phyloP scores from a whole-genome alignment of 2,888 invertebrate genomes.

The Scrobipalpa costella region DNA sequence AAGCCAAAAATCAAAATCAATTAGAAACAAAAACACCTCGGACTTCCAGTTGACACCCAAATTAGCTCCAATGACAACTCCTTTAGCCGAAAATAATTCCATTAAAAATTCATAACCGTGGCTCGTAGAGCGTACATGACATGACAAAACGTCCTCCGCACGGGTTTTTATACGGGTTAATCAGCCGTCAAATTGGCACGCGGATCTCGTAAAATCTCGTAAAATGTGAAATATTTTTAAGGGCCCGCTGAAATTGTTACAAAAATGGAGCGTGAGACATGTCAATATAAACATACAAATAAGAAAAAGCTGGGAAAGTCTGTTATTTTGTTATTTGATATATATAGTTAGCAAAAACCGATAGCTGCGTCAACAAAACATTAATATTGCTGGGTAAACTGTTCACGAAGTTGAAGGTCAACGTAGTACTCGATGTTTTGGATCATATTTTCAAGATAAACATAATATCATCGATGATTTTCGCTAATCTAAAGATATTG shows the following conservation, averaged over 20 bases:
- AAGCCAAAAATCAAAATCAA: no score
- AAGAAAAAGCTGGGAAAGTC: neutral
- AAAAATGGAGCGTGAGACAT: no score
- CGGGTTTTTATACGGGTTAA: conserved; percentile 25
- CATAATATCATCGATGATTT: no score
- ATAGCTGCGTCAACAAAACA: neutral
- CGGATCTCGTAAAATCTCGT: conserved; percentile 26
- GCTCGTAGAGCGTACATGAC: conserved; percentile 22
- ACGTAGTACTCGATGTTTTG: no score
- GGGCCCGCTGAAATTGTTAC: conserved; percentile 5
- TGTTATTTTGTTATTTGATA: no score
- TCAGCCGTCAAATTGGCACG: conserved; percentile 25
- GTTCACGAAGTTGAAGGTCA: no score
- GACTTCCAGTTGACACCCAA: conserved; percentile 4
- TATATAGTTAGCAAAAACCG: neutral
- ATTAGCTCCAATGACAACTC: conserved; percentile 16
- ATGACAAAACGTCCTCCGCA: conserved; percentile 24
- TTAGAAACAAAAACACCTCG: neutral
- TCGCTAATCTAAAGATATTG: no score
- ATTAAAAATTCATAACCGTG: conserved; percentile 30
- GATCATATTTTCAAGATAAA: no score
- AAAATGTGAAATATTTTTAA: conserved; percentile 25
- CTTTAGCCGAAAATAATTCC: conserved; percentile 18
- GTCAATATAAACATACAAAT: neutral
- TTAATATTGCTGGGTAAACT: neutral